Conservation (phyloP, 2,888 invertebrate species). For the Drosophila vallismaia region DNA sequence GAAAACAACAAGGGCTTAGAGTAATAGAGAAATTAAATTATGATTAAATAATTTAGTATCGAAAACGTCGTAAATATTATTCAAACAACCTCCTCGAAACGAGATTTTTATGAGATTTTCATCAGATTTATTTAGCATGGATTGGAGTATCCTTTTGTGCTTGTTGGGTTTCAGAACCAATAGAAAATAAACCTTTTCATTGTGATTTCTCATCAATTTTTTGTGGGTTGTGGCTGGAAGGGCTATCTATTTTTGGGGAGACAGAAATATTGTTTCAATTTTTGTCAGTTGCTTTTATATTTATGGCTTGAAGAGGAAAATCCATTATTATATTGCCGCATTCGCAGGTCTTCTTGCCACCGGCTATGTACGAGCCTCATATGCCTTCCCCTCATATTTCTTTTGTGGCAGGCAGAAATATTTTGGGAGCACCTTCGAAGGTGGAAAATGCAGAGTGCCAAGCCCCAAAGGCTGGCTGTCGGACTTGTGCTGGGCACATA, state of each 20-base stretch:
- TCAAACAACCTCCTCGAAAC: background rate
- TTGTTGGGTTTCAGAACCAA: background rate
- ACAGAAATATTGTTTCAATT: slow-evolving; percentile 31
- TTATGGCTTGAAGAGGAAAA: slow-evolving; percentile 34
- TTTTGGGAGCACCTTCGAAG: slow-evolving; percentile 26
- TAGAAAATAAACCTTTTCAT: background rate
- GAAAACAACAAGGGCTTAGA: slow-evolving; percentile 32
- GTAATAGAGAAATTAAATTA: slow-evolving; percentile 12
- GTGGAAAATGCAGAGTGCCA: slow-evolving; percentile 18
- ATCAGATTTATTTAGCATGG: background rate
- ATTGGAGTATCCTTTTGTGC: background rate
- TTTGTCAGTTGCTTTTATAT: slow-evolving; percentile 33
- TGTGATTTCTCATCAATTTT: slow-evolving; percentile 12
- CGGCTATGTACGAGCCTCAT: background rate
- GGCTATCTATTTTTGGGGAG: slow-evolving; percentile 13
- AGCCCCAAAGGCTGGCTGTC: slow-evolving; percentile 16
- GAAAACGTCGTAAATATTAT: background rate
- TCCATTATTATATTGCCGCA: slow-evolving; percentile 50
- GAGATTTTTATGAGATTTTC: no score
- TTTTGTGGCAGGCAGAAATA: slow-evolving; percentile 24
- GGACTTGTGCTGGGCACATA: slow-evolving; percentile 33
- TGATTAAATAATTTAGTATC: slow-evolving; percentile 8
- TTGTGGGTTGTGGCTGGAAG: background rate
- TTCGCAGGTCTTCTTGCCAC: slow-evolving; percentile 14
- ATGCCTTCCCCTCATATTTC: background rate